Conservation (phyloP, 2,113 vertebrate genomes). For the Bettongia penicillata region DNA sequence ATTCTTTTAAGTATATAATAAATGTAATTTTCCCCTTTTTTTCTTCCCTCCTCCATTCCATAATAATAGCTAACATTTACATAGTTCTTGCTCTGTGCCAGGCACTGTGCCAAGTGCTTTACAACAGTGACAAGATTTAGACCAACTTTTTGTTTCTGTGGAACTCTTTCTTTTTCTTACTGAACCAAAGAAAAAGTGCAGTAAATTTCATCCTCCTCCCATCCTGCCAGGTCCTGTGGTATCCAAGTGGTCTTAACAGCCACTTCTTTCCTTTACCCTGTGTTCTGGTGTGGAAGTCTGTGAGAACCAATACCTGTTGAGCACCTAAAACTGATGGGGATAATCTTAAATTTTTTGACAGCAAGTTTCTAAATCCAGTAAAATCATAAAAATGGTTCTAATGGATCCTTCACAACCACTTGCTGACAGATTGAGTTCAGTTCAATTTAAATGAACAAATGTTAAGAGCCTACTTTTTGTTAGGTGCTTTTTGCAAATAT, state of each 20-base stretch:
- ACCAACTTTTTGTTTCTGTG: not conserved
- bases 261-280: not conserved
- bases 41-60: no score
- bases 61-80: not conserved
- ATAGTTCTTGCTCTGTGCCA: not conserved
- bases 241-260: not conserved
- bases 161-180: not conserved
- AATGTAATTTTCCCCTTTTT: no score
- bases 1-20: not conserved
- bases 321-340: not conserved
- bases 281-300: not conserved
- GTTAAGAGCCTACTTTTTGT: not conserved
- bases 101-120: not conserved
- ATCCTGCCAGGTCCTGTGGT: not conserved
- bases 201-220: not conserved
- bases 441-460: not conserved
- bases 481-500: not conserved
- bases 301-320: not conserved
- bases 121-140: not conserved
- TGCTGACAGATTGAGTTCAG: not conserved
- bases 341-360: constrained; percentile 27
- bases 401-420: not conserved
- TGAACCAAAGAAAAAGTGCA: not conserved
- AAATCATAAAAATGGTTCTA: constrained; percentile 24
- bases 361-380: not conserved